phyloP scores from a whole-genome alignment of 2,113 vertebrate genomes.

The human (Homo sapiens) region GRCh38 chr12:61596001-61596500 shows the following conservation, averaged over 20 bases:
- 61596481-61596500: neutral
- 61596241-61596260: neutral
- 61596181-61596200: neutral
- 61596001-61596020: neutral
- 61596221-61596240: neutral
- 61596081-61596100: neutral
- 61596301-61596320: neutral
- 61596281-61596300: neutral
- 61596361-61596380: neutral
- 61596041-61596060: neutral
- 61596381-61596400: neutral
- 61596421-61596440: neutral
- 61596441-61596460: neutral
- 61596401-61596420: neutral
- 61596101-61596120: neutral
- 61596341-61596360: neutral
- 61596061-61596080: neutral
- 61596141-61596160: neutral
- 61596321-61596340: neutral
- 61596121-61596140: neutral
- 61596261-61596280: neutral
- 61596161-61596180: neutral
- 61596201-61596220: neutral
- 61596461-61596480: neutral
- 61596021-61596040: neutral